A percentile compares a stretch with the other conserved stretches of the same genome.
These are phyloP conservation scores for Gavialis gangeticus DNA, from an alignment of 2,113 vertebrate species.

Conservation along the genomic window DNA sequence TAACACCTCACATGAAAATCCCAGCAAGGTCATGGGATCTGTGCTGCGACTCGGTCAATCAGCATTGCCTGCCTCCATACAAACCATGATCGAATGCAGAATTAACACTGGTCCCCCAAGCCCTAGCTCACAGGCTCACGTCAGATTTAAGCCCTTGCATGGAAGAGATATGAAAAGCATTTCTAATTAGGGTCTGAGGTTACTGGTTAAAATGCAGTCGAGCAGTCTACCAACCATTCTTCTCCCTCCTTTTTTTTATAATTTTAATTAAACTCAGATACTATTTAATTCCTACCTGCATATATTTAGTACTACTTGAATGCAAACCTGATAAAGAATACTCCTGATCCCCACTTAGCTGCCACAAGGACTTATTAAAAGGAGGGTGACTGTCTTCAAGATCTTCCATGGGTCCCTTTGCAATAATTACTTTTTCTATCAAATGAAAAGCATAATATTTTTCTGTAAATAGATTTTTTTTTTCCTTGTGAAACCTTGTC, in stretches of 20 bases:
- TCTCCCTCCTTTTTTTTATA: constrained; percentile 87
- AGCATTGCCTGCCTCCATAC: constrained; percentile 86
- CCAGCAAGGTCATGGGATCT: constrained; percentile 88
- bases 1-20: constrained; percentile 96
- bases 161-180: constrained; percentile 93
- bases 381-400: constrained; percentile 80
- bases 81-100: constrained; percentile 91
- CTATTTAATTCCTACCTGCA: constrained; percentile 88
- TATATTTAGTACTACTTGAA: constrained; percentile 86
- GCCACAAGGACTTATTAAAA: constrained; percentile 85
- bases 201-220: constrained; percentile 93
- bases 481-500: constrained; percentile 75
- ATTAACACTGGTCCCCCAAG: constrained; percentile 90
- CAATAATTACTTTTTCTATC: constrained; percentile 86
- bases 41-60: constrained; percentile 89
- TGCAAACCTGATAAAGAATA: constrained; percentile 84
- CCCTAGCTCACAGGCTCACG: constrained; percentile 86
- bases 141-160: constrained; percentile 94
- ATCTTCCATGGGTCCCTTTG: constrained; percentile 79
- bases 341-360: constrained; percentile 85
- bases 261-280: constrained; percentile 99
- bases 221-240: constrained; percentile 89
- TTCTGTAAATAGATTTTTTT: constrained; percentile 80
- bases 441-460: constrained; percentile 84
- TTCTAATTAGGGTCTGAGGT: constrained; percentile 97